Evolutionary conservation across 2,888 invertebrate species (phyloP).

Genomic region (Darwinula stevensoni): DNA sequence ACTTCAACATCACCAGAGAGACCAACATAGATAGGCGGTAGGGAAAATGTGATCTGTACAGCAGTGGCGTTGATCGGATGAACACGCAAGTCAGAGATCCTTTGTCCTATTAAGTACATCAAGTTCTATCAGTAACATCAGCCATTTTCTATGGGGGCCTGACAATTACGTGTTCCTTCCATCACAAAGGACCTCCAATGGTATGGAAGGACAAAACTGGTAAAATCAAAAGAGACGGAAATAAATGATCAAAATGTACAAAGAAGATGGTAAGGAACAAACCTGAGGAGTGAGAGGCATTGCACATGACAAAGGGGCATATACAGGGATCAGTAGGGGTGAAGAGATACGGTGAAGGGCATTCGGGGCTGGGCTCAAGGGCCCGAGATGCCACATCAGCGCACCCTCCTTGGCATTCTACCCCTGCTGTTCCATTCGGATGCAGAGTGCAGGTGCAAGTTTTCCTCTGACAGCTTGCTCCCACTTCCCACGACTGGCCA

Average conservation of each 20-base stretch:
- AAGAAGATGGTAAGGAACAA: too few relatives aligned
- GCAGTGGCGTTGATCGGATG: too few relatives aligned
- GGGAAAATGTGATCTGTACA: conserved; percentile 47
- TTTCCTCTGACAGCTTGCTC: not conserved
- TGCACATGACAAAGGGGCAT: not conserved
- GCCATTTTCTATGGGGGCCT: too few relatives aligned
- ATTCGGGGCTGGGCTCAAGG: not conserved
- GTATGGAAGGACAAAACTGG: too few relatives aligned
- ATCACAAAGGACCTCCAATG: too few relatives aligned
- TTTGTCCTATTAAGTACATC: too few relatives aligned
- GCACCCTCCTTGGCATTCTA: not conserved
- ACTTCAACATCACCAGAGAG: conserved; percentile 60
- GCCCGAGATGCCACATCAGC: not conserved
- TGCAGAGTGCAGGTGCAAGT: not conserved
- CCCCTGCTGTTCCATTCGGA: conserved; percentile 1
- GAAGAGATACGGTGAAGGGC: not conserved
- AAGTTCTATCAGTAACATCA: too few relatives aligned
- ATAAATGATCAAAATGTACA: too few relatives aligned
- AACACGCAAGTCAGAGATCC: too few relatives aligned
- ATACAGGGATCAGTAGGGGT: not conserved
- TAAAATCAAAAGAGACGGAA: too few relatives aligned
- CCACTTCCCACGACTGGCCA: conserved; percentile 10
- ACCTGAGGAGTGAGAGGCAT: too few relatives aligned
- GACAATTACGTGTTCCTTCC: too few relatives aligned
- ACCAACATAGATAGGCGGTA: conserved; percentile 51